phyloP scores from a whole-genome alignment of 2,797 vertebrate species.

The Sebastes vulpes region DNA sequence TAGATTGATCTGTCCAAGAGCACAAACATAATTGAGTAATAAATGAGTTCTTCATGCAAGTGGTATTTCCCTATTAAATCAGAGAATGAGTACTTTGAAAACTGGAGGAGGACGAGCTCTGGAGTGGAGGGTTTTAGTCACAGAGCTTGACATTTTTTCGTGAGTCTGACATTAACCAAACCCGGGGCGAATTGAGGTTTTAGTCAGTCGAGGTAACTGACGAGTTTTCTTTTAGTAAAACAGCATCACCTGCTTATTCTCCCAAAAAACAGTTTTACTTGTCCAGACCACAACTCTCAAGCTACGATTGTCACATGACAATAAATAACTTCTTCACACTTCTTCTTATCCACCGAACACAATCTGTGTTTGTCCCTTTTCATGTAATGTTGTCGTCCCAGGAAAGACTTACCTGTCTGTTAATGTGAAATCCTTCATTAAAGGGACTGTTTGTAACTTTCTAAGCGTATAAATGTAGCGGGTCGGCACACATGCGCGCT shows the following conservation, averaged over 20 bases:
- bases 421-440: background rate
- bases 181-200: background rate
- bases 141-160: constrained; percentile 24
- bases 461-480: too few species aligned
- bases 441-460: too few species aligned
- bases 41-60: constrained; percentile 24
- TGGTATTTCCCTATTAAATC: constrained; percentile 33
- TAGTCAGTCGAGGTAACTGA: background rate
- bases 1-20: constrained; percentile 4
- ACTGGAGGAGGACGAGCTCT: constrained; percentile 3
- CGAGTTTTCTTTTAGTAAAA: background rate
- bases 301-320: background rate
- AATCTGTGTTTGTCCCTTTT: background rate
- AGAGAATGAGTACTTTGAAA: constrained; percentile 15
- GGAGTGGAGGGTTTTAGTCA: constrained; percentile 26
- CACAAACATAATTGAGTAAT: constrained; percentile 26
- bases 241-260: background rate
- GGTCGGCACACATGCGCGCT: too few species aligned
- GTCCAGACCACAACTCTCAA: background rate
- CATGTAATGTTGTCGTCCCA: background rate
- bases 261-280: background rate
- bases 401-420: background rate
- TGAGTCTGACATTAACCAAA: constrained; percentile 15
- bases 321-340: background rate
- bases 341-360: too few species aligned